Conservation (phyloP, 1,140 invertebrate species). For the Dinothrombium tinctorium region DNA sequence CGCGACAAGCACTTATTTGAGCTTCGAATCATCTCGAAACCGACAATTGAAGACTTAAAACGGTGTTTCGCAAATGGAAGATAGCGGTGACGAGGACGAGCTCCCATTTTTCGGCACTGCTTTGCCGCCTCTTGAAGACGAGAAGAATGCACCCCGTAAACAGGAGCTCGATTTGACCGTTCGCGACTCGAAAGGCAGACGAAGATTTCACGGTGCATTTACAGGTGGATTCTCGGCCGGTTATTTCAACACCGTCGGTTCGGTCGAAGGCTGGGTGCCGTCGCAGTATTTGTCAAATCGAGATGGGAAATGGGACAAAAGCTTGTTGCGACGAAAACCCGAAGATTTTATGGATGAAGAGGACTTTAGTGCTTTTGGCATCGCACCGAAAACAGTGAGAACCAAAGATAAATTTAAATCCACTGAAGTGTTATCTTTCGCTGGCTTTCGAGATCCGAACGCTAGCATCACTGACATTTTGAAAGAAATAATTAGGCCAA, state of each 20-base stretch:
- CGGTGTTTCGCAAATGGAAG: neutral
- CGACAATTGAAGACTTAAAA: too few relatives aligned
- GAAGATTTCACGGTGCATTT: slow-evolving; percentile 94
- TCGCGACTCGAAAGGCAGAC: slow-evolving; percentile 60
- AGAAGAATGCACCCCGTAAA: slow-evolving; percentile 50
- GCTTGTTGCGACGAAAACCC: slow-evolving; percentile 21
- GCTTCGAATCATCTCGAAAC: too few relatives aligned
- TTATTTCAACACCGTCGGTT: slow-evolving; percentile 87
- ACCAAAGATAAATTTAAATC: slow-evolving; percentile 44
- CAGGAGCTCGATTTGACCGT: slow-evolving; percentile 71
- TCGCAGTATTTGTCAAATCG: slow-evolving; percentile 56
- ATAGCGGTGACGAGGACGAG: neutral
- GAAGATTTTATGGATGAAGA: slow-evolving; percentile 99
- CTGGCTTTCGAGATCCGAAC: slow-evolving; percentile 15
- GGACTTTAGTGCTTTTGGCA: slow-evolving; percentile 80
- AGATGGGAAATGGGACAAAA: slow-evolving; percentile 28
- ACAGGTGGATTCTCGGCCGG: slow-evolving; percentile 97
- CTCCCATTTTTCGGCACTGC: slow-evolving; percentile 3
- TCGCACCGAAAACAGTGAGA: slow-evolving; percentile 59
- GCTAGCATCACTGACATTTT: slow-evolving; percentile 52
- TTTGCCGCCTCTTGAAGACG: slow-evolving; percentile 17
- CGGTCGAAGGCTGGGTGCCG: slow-evolving; percentile 83
- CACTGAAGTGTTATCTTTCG: slow-evolving; percentile 11
- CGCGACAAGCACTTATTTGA: too few relatives aligned
- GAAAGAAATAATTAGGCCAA: slow-evolving; percentile 46